These are phyloP conservation scores for Ursus arctos DNA, from an alignment of 2,113 vertebrate genomes.

Conservation along the genomic window DNA sequence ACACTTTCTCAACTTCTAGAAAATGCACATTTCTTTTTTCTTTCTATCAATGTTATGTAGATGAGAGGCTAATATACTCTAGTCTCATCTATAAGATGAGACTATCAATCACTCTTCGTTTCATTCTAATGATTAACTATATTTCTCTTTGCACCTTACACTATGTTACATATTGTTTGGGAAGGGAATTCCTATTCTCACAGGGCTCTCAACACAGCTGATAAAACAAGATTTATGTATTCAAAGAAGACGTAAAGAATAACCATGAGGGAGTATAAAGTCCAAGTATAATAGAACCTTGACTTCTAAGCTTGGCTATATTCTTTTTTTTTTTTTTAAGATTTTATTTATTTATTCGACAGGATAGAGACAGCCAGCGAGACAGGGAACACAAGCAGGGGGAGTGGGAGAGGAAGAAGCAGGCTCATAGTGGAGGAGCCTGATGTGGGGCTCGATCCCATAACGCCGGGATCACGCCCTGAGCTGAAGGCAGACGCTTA, in stretches of 20 bases:
- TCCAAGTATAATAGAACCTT: neutral
- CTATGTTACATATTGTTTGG: neutral
- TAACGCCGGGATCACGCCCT: too few relatives aligned
- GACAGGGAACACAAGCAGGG: too few relatives aligned
- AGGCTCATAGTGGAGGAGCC: too few relatives aligned
- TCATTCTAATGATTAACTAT: neutral
- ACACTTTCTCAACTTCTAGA: neutral
- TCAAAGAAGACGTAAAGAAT: neutral
- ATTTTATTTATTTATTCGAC: too few relatives aligned
- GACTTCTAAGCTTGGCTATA: neutral
- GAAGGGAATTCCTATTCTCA: neutral
- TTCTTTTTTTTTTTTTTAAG: neutral
- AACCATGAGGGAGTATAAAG: neutral
- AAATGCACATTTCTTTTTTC: neutral
- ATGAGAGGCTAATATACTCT: neutral
- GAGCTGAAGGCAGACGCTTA: too few relatives aligned
- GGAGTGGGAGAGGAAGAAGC: too few relatives aligned
- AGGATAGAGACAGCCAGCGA: too few relatives aligned
- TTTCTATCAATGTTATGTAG: neutral
- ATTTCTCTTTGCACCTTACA: neutral
- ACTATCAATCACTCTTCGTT: neutral
- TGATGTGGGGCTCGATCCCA: too few relatives aligned
- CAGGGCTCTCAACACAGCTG: neutral
- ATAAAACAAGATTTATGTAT: neutral
- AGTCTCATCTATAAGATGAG: neutral